phyloP scores from a whole-genome alignment of 1,140 invertebrate species.

The Ditylenchus dipsaci region DNA sequence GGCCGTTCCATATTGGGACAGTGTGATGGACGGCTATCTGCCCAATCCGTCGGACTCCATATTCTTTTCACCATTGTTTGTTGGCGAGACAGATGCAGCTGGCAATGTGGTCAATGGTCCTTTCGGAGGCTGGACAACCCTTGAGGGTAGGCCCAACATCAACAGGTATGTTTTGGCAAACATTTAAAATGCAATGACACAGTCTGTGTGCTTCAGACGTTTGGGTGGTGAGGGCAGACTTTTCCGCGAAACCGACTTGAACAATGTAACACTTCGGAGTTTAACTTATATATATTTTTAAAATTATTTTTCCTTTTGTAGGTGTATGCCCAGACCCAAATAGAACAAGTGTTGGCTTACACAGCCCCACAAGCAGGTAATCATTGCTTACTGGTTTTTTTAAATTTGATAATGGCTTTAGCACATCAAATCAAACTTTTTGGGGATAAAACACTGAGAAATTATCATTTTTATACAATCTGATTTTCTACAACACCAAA shows the following conservation, averaged over 20 bases:
- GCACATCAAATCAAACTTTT: slow-evolving; percentile 7
- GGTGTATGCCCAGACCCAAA: slow-evolving; percentile 21
- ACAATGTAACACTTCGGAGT: not conserved
- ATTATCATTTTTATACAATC: not conserved
- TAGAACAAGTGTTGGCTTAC: slow-evolving; percentile 42
- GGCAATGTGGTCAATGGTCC: slow-evolving; percentile 37
- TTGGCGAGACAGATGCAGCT: slow-evolving; percentile 53
- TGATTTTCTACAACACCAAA: not conserved
- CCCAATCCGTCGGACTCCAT: slow-evolving; percentile 10
- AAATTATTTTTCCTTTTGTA: too few relatives aligned
- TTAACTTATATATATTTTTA: too few relatives aligned
- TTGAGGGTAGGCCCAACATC: slow-evolving; percentile 16
- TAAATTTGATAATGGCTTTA: slow-evolving; percentile 19
- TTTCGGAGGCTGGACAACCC: slow-evolving; percentile 35
- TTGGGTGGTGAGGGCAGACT: slow-evolving; percentile 11
- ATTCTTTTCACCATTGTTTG: slow-evolving; percentile 28
- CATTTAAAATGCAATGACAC: slow-evolving; percentile 1
- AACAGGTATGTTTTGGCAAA: not conserved
- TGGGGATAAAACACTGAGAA: not conserved
- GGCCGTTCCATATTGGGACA: slow-evolving; percentile 61
- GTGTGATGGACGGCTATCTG: slow-evolving; percentile 13
- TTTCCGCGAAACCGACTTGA: slow-evolving; percentile 18
- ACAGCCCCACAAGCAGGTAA: slow-evolving; percentile 30
- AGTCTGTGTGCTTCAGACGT: slow-evolving; percentile 9
- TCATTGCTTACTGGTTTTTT: slow-evolving; percentile 4